Evolutionary conservation across 2,888 invertebrate genomes (phyloP), one percentile per base, ranked within the genome.

Genomic region (Lithophane socia): DNA sequence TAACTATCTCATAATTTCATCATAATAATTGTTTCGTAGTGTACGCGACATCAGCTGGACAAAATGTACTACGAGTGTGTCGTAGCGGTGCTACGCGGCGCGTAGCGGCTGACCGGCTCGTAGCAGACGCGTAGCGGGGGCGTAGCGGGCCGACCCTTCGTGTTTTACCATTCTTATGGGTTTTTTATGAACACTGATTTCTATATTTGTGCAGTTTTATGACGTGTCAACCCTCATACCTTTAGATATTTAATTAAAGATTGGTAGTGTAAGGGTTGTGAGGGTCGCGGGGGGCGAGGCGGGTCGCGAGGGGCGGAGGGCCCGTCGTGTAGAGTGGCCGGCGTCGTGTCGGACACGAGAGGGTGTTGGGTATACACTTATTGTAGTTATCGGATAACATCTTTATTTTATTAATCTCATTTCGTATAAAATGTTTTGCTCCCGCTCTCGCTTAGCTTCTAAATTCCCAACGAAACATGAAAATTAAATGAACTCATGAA

Each of bases 111-210:
- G 77, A 18, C 79, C 70, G 29, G 72, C 58, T 49, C 85, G 85
- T 85, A 83, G 83, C 81, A 21, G 21, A 13, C 60, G 66, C 65
- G 64, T 79, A 73, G 83, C 86, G 63, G 68, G 82, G 73, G 78
- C 73, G 78, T 76, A 69, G 72, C 49, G 52, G 49, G 67, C 68
- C 63, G 77, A 83, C 86, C 88, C 87, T 86, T 72, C 85, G 77
- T 86, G 88, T 86, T 89, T 88, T 89, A 75, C 77, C 74, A 75
- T 82, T 82, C 75, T 88, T 89, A 90, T 89, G 86, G 86, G 85
- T 69, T 89, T 90, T 91, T 91, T 90, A 92, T 91, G 91, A 92
- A 84, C 93, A 88, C 87, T 90, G 93, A 93, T 92, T 93, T 91
- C 90, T 91, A 89, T 91, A 92, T 92, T 92, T 90, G 90, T 90